Evolutionary conservation across 2,888 invertebrate species (phyloP).

Genomic region (Drosophila cognata): DNA sequence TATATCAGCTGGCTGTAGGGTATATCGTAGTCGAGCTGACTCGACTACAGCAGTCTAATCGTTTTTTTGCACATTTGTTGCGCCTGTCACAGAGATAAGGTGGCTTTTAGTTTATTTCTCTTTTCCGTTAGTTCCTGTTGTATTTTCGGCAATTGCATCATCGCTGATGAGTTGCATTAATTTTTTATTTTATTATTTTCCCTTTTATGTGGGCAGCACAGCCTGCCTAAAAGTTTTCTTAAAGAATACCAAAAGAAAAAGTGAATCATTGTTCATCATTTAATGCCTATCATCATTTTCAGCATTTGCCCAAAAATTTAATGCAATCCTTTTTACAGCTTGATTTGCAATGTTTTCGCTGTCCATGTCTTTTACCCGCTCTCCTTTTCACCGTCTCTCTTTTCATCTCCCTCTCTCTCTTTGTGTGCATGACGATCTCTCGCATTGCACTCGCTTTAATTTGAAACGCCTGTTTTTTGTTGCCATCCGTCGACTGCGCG

Average conservation of each 20-base stretch:
- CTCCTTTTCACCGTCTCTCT: background rate
- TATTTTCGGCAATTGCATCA: conserved; percentile 59
- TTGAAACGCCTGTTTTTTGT: conserved; percentile 48
- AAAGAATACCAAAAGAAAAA: background rate
- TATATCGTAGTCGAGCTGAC: background rate
- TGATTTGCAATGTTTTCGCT: background rate
- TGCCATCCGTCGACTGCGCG: conserved; percentile 34
- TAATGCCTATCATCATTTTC: conserved; percentile 14
- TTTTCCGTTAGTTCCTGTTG: conserved; percentile 22
- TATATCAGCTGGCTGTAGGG: background rate
- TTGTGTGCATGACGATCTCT: conserved; percentile 41
- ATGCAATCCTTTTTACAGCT: conserved; percentile 17
- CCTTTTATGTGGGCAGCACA: conserved; percentile 1
- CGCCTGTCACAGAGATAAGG: conserved; percentile 49
- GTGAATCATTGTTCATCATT: conserved; percentile 42
- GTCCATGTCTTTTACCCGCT: background rate
- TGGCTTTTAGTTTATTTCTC: conserved; percentile 26
- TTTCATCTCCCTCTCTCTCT: background rate
- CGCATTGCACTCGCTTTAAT: conserved; percentile 59
- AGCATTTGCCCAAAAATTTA: conserved; percentile 34
- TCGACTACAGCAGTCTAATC: background rate
- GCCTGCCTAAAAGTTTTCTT: conserved; percentile 5
- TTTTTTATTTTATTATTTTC: background rate
- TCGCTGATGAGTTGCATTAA: conserved; percentile 4
- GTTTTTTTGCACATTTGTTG: conserved; percentile 24